Percentiles rank a stretch among this genome's conserved stretches.
Evolutionary conservation across 2,888 invertebrate species (phyloP).

Genomic region (Thereva nobilitata): DNA sequence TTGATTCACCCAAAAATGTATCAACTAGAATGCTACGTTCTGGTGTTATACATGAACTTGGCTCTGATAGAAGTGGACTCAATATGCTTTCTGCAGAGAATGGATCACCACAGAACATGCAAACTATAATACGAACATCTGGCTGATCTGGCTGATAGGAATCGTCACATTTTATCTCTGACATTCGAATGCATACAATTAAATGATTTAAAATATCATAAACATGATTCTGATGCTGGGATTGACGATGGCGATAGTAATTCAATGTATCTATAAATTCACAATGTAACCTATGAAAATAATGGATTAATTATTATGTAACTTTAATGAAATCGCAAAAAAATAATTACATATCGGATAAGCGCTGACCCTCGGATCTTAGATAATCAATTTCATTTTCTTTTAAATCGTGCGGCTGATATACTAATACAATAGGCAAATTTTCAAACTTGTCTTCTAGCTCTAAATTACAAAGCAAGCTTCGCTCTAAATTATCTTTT

Average conservation of each 20-base stretch:
- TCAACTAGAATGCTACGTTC: constrained; percentile 88
- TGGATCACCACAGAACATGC: constrained; percentile 95
- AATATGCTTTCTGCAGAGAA: constrained; percentile 88
- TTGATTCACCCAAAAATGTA: constrained; percentile 88
- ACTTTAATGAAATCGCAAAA: too few relatives aligned
- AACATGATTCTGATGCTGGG: constrained; percentile 58
- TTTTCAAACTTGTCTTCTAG: constrained; percentile 89
- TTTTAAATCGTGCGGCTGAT: constrained; percentile 80
- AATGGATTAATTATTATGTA: too few relatives aligned
- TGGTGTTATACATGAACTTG: constrained; percentile 69
- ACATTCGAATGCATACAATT: constrained; percentile 55
- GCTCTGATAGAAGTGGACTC: constrained; percentile 83
- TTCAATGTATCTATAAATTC: constrained; percentile 55
- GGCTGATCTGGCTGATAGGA: constrained; percentile 57
- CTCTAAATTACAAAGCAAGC: constrained; percentile 84
- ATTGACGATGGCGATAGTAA: constrained; percentile 51
- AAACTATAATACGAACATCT: constrained; percentile 80
- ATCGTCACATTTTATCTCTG: constrained; percentile 56
- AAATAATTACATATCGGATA: constrained; percentile 85
- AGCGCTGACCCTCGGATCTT: constrained; percentile 85
- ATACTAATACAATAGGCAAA: constrained; percentile 87
- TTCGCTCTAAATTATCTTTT: constrained; percentile 87
- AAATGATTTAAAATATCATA: constrained; percentile 58
- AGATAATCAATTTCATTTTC: constrained; percentile 84
- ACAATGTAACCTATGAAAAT: constrained; percentile 50